phyloP scores from a whole-genome alignment of 2,797 vertebrate species.

The Pogoniulus pusillus region DNA sequence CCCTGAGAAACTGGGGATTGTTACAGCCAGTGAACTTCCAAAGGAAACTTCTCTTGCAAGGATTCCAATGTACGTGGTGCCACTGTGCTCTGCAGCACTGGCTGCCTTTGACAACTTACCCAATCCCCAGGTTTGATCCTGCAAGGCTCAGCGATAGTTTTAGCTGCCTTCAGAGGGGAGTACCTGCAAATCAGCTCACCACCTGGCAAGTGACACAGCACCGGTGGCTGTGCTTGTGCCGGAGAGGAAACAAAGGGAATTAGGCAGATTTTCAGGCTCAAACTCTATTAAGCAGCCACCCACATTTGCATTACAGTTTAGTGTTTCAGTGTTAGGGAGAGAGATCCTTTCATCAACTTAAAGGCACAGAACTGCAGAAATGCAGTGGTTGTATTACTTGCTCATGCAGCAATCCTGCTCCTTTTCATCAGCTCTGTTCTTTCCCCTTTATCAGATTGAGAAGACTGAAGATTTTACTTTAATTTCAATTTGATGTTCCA shows the following conservation, averaged over 20 bases:
- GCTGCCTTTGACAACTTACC: not conserved
- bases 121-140: not conserved
- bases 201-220: not conserved
- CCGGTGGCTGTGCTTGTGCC: rapidly evolving
- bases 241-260: not conserved
- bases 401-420: not conserved
- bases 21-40: not conserved
- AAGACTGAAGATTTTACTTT: not conserved
- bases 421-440: not conserved
- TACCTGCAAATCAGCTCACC: not conserved
- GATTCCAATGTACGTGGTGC: not conserved
- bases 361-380: not conserved
- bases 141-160: not conserved
- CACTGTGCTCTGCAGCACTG: not conserved
- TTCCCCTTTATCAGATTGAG: not conserved
- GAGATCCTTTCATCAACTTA: not conserved
- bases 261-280: not conserved
- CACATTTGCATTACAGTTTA: not conserved
- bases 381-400: not conserved
- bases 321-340: not conserved
- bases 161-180: not conserved
- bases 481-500: not conserved
- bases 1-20: rapidly evolving
- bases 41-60: not conserved
- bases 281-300: not conserved